Base-by-base conservation (phyloP, 2,797 vertebrate genomes). In the Chelon auratus region DNA sequence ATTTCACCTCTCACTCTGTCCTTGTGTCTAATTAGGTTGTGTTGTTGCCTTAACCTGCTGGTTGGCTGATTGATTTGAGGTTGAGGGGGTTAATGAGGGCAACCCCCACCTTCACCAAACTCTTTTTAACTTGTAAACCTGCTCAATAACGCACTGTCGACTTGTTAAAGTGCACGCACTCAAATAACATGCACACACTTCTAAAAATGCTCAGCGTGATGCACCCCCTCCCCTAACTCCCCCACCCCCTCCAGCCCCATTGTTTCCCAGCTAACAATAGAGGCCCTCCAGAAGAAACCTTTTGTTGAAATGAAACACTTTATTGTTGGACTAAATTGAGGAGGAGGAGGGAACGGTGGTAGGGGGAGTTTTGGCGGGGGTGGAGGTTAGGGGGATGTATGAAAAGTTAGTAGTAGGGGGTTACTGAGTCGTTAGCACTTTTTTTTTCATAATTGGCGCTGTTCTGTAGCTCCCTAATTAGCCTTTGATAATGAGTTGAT, bases 41-140 rank as follows among this genome's bases (percentile, higher is more conserved):
- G 91, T 94, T 95, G 93, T 95, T 95, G 95, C 95, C 94, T 93
- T 93, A 95, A 95, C 94, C 87, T 87, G 88, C 87, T 88, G 91
- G 72, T 91, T 55, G 89, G 80, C 87, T 84, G 88, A 91, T 91
- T 82, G 91, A 75, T 68, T 68, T 0, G 69, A 62, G 82, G 84
- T 50, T 71, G 67, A 59, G 58, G 68, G 82, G 89, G 90, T 93
- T 90, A 91, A 92, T 84, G 87, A 91, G 91, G 89, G 85, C 83
- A 78, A 72, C 76, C 93, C 93, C 93, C 84, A 88, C 90, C 83
- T 75, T 83, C 75, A 76, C 81, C 1, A 17, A 60, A 69, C 42
- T 73, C 69, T 67, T 77, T 81, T 37, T 48, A 75, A 83, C 78
- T 80, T 78, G 73, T 57, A 71, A 79, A 80, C 43, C 74, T 64